These are phyloP conservation scores for Corythaeola cristata DNA, from an alignment of 2,113 vertebrate species.

Conservation along the genomic window DNA sequence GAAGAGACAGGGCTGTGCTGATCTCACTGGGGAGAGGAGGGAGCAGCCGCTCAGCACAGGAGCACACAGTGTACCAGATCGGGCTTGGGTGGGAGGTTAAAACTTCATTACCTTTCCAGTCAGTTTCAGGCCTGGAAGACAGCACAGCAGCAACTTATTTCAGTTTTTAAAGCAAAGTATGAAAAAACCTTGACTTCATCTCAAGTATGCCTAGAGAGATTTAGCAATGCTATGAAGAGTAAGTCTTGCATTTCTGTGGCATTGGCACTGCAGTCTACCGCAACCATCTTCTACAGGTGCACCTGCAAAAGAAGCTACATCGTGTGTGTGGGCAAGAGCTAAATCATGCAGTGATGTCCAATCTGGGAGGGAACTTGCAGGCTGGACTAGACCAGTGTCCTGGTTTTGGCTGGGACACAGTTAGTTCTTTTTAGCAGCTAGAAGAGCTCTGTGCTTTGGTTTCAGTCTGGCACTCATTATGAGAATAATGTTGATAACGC, in stretches of 20 bases:
- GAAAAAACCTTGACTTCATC: not conserved
- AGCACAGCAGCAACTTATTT: not conserved
- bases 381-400: not conserved
- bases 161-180: not conserved
- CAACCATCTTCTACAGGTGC: not conserved
- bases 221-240: not conserved
- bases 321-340: accelerated
- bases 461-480: no score
- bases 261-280: not conserved
- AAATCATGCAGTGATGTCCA: not conserved
- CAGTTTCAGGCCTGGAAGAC: not conserved
- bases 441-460: no score
- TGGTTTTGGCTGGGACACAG: no score
- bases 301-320: not conserved
- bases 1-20: not conserved
- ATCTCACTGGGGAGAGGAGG: not conserved
- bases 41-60: not conserved
- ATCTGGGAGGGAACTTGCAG: accelerated
- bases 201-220: not conserved
- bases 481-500: no score
- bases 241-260: not conserved
- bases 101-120: not conserved
- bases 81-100: not conserved
- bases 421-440: no score
- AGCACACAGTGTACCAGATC: accelerated